Percentiles rank a stretch among this genome's conserved stretches.
These are phyloP conservation scores for Temnothorax nylanderi DNA, from an alignment of 1,140 invertebrate species.

Conservation along the genomic window DNA sequence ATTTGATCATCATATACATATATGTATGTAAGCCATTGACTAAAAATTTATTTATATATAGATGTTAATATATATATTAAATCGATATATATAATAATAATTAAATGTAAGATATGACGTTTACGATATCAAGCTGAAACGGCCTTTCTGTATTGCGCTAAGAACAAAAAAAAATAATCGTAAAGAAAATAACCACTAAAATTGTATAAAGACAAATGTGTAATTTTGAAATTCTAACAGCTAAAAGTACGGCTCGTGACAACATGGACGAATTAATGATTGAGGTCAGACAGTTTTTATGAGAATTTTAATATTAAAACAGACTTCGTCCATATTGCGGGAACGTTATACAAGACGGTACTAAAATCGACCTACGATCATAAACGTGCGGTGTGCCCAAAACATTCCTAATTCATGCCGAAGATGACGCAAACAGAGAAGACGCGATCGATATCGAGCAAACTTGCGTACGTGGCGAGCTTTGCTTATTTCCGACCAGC, in stretches of 20 bases:
- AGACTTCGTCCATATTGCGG: conserved; percentile 57
- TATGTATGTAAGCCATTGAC: background rate
- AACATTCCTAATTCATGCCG: conserved; percentile 59
- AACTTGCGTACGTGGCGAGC: background rate
- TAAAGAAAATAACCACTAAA: conserved; percentile 37
- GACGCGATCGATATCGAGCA: background rate
- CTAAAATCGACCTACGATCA: conserved; percentile 14
- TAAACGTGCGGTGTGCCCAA: conserved; percentile 68
- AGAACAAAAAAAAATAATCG: conserved; percentile 30
- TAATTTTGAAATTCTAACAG: conserved; percentile 55
- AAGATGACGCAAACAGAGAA: conserved; percentile 34
- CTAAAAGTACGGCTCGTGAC: conserved; percentile 30
- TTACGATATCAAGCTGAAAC: conserved; percentile 54
- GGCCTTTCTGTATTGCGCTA: conserved; percentile 46
- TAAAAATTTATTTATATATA: conserved; percentile 26
- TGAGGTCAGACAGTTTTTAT: background rate
- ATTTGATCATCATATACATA: background rate
- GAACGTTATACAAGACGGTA: conserved; percentile 43
- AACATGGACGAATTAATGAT: conserved; percentile 63
- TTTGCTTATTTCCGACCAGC: background rate
- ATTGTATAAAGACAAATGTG: conserved; percentile 31
- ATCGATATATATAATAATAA: background rate
- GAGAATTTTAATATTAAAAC: background rate
- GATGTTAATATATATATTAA: conserved; percentile 12
- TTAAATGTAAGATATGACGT: background rate